Percentiles rank a stretch among this genome's conserved stretches.
Evolutionary conservation across 2,888 invertebrate genomes (phyloP).

Genomic region (Trissoscelio sp.): DNA sequence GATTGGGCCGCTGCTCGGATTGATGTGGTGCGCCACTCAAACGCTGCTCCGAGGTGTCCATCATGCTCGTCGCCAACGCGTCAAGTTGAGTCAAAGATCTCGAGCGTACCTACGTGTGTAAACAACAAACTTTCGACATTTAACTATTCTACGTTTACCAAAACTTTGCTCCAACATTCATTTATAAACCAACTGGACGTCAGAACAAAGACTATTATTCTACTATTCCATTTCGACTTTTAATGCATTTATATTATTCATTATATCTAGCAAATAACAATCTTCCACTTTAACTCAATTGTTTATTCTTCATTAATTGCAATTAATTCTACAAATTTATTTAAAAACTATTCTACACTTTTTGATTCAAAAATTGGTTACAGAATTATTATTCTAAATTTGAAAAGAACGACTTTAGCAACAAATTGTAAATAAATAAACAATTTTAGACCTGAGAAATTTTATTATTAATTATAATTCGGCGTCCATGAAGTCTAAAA

Average conservation of each 20-base stretch:
- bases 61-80: conserved; percentile 85
- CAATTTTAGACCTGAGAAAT: too few relatives aligned
- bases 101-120: conserved; percentile 86
- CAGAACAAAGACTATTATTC: not conserved
- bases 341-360: too few relatives aligned
- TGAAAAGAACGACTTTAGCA: too few relatives aligned
- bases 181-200: not conserved
- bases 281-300: not conserved
- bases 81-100: conserved; percentile 90
- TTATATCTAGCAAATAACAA: too few relatives aligned
- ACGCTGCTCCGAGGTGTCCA: conserved; percentile 80
- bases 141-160: not conserved
- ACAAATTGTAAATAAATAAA: too few relatives aligned
- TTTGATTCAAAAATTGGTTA: too few relatives aligned
- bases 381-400: too few relatives aligned
- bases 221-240: not conserved
- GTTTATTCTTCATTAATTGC: too few relatives aligned
- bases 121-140: conserved; percentile 34
- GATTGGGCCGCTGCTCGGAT: conserved; percentile 73
- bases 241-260: not conserved
- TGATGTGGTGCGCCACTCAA: conserved; percentile 80
- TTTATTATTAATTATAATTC: too few relatives aligned
- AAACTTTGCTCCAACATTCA: conserved; percentile 14
- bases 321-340: too few relatives aligned
- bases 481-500: too few relatives aligned